Percentiles rank a stretch among this genome's conserved stretches.
Evolutionary conservation across 1,140 invertebrate species (phyloP).

Genomic region (Drosophila auraria): DNA sequence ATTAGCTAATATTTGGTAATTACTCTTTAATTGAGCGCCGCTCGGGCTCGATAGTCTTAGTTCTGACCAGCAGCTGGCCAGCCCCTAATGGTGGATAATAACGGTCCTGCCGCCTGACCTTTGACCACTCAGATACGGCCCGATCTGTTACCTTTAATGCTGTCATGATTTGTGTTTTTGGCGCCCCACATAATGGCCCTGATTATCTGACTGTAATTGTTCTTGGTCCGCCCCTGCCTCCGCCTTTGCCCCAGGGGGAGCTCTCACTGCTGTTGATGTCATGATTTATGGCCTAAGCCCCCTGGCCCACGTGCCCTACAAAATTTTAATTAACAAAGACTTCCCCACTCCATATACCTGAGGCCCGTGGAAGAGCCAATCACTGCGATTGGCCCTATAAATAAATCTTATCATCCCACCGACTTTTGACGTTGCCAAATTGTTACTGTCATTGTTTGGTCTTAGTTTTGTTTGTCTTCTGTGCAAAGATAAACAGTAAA

Average conservation of each 20-base stretch:
- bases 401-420: conserved; percentile 71
- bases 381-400: conserved; percentile 43
- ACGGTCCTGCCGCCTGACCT: conserved; percentile 48
- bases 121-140: conserved; percentile 31
- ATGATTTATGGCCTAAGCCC: conserved; percentile 66
- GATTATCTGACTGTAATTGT: conserved; percentile 59
- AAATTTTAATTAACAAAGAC: conserved; percentile 77
- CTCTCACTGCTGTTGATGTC: conserved; percentile 66
- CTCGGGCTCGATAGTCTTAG: conserved; percentile 13
- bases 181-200: conserved; percentile 54
- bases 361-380: conserved; percentile 45
- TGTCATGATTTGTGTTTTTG: conserved; percentile 66
- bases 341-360: conserved; percentile 14
- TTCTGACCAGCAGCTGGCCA: conserved; percentile 3
- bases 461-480: conserved; percentile 74
- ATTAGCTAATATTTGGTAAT: conserved; percentile 76
- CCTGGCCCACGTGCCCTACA: conserved; percentile 58
- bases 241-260: neutral
- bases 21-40: conserved; percentile 64
- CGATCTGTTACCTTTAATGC: conserved; percentile 48
- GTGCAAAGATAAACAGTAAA: conserved; percentile 75
- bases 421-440: conserved; percentile 62
- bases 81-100: conserved; percentile 36
- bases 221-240: conserved; percentile 13
- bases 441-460: conserved; percentile 69